Percentiles rank a stretch among this genome's conserved stretches.
Conservation (phyloP, 2,888 invertebrate genomes). For the Dione vanillae region DNA sequence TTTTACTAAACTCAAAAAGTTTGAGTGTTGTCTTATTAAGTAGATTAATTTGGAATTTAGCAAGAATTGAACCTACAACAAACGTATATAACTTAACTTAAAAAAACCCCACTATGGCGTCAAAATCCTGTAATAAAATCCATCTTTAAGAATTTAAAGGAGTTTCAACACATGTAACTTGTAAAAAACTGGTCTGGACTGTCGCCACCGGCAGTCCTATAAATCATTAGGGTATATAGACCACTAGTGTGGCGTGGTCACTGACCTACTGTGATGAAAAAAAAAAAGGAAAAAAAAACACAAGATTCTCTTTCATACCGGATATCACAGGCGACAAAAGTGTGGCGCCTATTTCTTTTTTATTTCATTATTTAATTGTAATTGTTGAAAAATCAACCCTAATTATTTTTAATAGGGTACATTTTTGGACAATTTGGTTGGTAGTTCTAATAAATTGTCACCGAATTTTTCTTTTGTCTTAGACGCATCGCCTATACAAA, state of each 20-base stretch:
- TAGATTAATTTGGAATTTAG: no score
- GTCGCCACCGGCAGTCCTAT: conserved; percentile 58
- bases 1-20: no score
- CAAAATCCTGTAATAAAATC: neutral
- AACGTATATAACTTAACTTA: neutral
- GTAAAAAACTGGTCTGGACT: conserved; percentile 50
- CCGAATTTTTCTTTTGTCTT: conserved; percentile 53
- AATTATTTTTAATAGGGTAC: conserved; percentile 35
- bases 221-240: conserved; percentile 69
- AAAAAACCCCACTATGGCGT: neutral
- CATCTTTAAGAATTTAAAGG: conserved; percentile 27
- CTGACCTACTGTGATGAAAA: conserved; percentile 62
- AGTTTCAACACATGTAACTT: conserved; percentile 40
- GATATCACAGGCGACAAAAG: conserved; percentile 78
- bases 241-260: conserved; percentile 63
- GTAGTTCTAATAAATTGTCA: conserved; percentile 38
- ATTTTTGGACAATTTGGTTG: conserved; percentile 31
- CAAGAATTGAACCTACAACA: no score
- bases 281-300: conserved; percentile 51
- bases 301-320: conserved; percentile 57
- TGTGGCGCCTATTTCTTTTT: conserved; percentile 67
- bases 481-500: conserved; percentile 46
- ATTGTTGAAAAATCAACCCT: conserved; percentile 37
- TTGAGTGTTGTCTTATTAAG: no score
- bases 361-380: conserved; percentile 54